phyloP scores from a whole-genome alignment of 2,113 vertebrate species.

The Bostrychus sinensis region DNA sequence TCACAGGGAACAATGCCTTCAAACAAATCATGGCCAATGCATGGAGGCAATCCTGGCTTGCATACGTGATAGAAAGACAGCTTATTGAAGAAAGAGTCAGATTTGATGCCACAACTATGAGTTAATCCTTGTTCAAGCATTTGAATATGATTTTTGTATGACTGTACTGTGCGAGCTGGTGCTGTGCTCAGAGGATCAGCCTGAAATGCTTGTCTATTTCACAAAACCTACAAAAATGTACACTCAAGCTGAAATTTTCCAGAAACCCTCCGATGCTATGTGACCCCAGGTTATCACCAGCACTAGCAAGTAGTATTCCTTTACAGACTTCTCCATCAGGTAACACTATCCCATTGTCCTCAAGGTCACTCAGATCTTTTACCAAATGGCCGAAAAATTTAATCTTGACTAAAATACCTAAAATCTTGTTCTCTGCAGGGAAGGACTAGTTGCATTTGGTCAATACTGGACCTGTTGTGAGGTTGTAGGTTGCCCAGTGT shows the following conservation, averaged over 20 bases:
- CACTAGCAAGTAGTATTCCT: conserved; percentile 24
- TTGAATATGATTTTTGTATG: conserved; percentile 7
- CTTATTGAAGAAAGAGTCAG: conserved; percentile 3
- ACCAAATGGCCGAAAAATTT: not conserved
- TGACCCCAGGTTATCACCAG: conserved; percentile 39
- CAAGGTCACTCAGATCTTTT: not conserved
- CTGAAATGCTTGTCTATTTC: conserved; percentile 4
- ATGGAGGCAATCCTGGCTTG: conserved; percentile 15
- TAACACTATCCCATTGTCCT: not conserved
- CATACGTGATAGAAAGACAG: conserved; percentile 12
- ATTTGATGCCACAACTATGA: conserved; percentile 11
- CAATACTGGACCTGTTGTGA: conserved; percentile 36
- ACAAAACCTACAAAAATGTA: conserved; percentile 30
- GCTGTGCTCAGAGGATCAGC: not conserved
- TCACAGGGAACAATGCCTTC: conserved; percentile 6
- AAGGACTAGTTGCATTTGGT: conserved; percentile 38
- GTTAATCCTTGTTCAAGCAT: not conserved
- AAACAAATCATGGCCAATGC: conserved; percentile 25
- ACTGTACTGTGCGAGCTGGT: not conserved
- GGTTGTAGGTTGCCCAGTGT: conserved; percentile 31
- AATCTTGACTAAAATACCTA: conserved; percentile 26
- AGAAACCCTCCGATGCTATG: conserved; percentile 35
- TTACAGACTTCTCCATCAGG: conserved; percentile 4
- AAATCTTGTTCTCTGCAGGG: conserved; percentile 37
- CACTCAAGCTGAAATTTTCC: conserved; percentile 36